These are phyloP conservation scores for Anagyrus pseudococci DNA, from an alignment of 2,888 invertebrate genomes.

Conservation along the genomic window DNA sequence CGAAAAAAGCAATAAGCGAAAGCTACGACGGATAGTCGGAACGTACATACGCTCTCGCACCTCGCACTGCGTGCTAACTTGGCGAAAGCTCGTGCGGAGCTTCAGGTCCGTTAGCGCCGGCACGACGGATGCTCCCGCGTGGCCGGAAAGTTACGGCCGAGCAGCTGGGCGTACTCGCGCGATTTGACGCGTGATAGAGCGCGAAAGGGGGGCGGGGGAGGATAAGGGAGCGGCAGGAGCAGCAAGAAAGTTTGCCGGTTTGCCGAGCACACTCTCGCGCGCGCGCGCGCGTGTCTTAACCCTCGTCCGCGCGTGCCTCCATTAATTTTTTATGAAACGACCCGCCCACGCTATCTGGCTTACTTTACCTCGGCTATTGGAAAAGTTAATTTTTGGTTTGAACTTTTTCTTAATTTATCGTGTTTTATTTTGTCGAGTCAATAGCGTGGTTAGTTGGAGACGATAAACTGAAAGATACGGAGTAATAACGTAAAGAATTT, in stretches of 20 bases:
- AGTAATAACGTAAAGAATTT: too few relatives aligned
- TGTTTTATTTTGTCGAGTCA: too few relatives aligned
- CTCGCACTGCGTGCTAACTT: too few relatives aligned
- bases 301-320: slow-evolving; percentile 9
- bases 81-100: too few relatives aligned
- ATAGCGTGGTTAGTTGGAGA: too few relatives aligned
- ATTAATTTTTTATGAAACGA: slow-evolving; percentile 38
- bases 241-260: slow-evolving; percentile 14
- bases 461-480: too few relatives aligned
- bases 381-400: too few relatives aligned
- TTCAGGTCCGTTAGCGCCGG: too few relatives aligned
- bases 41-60: too few relatives aligned
- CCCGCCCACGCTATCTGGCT: neutral
- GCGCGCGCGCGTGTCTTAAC: slow-evolving; percentile 17
- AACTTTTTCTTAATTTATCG: too few relatives aligned
- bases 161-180: slow-evolving; percentile 17
- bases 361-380: neutral
- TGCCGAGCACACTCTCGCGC: slow-evolving; percentile 7
- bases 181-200: slow-evolving; percentile 40
- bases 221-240: neutral
- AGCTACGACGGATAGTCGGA: too few relatives aligned
- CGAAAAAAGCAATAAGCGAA: too few relatives aligned
- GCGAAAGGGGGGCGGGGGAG: slow-evolving; percentile 39
- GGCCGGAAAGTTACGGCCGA: slow-evolving; percentile 42
- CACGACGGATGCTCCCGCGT: slow-evolving; percentile 24